phyloP scores from a whole-genome alignment of 2,797 vertebrate species.

The Karalla daura region DNA sequence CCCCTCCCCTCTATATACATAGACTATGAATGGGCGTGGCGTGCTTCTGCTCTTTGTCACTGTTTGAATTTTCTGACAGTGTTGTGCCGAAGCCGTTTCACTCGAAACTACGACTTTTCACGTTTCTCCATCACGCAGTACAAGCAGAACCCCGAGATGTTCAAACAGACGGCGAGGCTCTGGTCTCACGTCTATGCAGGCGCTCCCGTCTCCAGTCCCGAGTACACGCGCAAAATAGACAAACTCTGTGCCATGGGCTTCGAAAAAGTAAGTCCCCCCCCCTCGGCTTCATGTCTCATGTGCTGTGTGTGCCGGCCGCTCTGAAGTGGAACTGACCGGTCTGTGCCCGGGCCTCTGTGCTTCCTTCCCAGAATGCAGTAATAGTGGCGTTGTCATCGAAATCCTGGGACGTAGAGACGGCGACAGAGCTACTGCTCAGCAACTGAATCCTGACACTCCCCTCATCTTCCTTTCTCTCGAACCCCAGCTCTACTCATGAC shows the following conservation, averaged over 20 bases:
- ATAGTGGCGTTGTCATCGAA: constrained; percentile 99
- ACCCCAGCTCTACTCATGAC: constrained; percentile 58
- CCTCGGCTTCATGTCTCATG: background rate
- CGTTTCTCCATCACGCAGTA: constrained; percentile 81
- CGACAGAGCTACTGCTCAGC: constrained; percentile 98
- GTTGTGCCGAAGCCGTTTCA: background rate
- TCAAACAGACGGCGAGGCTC: constrained; percentile 97
- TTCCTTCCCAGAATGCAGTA: constrained; percentile 92
- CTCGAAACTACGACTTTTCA: background rate
- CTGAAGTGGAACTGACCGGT: background rate
- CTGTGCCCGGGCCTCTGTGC: too few species aligned
- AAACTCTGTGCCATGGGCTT: constrained; percentile 99
- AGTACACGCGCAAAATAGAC: constrained; percentile 99
- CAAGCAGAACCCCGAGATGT: constrained; percentile 99
- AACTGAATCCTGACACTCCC: constrained; percentile 87
- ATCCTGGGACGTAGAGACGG: constrained; percentile 99
- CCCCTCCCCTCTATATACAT: too few species aligned
- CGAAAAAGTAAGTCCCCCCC: constrained; percentile 92
- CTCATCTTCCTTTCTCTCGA: constrained; percentile 56
- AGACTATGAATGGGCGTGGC: too few species aligned
- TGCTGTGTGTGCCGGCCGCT: background rate
- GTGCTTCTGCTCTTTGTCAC: too few species aligned
- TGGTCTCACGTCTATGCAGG: constrained; percentile 98
- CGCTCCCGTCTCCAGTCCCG: constrained; percentile 95
- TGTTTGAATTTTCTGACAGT: background rate